Base-by-base conservation (phyloP, 2,797 vertebrate genomes). In the Melanotaenia parkinsoni region DNA sequence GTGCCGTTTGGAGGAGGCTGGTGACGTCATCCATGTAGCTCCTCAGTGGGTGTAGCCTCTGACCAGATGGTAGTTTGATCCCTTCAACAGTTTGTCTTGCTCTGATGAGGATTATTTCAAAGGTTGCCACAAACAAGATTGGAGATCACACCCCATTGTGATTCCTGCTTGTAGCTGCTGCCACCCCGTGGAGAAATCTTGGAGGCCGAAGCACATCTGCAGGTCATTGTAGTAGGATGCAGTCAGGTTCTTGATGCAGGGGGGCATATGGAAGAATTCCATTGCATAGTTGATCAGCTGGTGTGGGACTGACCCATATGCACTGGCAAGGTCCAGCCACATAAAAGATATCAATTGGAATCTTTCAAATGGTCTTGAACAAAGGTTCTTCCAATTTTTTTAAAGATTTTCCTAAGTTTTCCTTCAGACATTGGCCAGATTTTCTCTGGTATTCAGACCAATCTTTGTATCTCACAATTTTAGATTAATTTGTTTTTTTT, bases 231-330 rank as follows among this genome's bases (percentile, higher is more conserved):
- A 40, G 13, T 40, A 40, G 13, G 14, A 40, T 16, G 38, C 38
- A 4, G 14, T 16, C 2, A 38, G 10, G 37, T 38, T 38, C 3
- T 8, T 38, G 2, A 38, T 12, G 47, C n/a, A 28, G 28, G 28
- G 28, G 28, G 28, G 28, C 28, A n/a, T 50, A 20, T 22, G n/a
- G 47, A 50, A 50, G 47, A 22, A 50, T 4, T 50, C 47, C 32
- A 35, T 35, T 0, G 32, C 57, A 3, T 6, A 80, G 45, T n/a
- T 58, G 56, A 33, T 58, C 56, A 58, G 30, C 6, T 58, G 57
- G 57, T 58, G 57, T 20, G 57, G 57, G 32, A 58, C 57, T 18
- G 57, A 35, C n/a, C 57, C 57, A 28, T 28, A 28, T 28, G 28
- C 28, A 28, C 28, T 28, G 28, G 28, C 28, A 40, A 54, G 69